Evolutionary conservation across 1,140 invertebrate species (phyloP), one percentile per base, ranked within the genome.

Genomic region (Aphelinus certus): DNA sequence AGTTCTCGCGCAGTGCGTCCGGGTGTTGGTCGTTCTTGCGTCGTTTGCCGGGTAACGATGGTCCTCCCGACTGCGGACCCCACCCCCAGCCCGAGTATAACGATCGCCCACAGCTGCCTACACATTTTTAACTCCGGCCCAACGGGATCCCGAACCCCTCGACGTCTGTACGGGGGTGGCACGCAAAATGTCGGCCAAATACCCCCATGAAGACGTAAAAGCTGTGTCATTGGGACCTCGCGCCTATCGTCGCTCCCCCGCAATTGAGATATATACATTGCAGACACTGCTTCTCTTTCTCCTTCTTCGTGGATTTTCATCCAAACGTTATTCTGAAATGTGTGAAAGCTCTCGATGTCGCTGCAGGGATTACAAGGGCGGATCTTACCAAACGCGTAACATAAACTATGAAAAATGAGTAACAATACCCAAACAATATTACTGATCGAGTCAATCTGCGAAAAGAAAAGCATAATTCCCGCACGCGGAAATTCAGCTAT

Each of bases 151-250:
- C 49, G 49, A 71, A 56, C 26, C 26, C 47, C 47, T 56, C 49
- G 65, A 46, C 48, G 45, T 48, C 45, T 10, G 57, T 7, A 47
- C 26, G 6, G 10, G 55, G 74, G 55, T 26, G 51, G 45, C 7
- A 56, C 45, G 57, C 56, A 72, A 71, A 72, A 72, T 76, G 70
- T 78, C 69, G 58, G 60, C 66, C 67, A 53, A 74, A 47, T 69
- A 7, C 57, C 26, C 26, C 26, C 67, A 69, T 69, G 56, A 49
- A 60, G 49, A 56, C 56, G 45, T 57, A 57, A 72, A 64, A 64
- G 61, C 71, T 63, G 64, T 64, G 63, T 64, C 71, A 56, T 72
- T 72, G 55, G 63, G 63, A 72, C 61, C 56, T 42, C 46, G 2
- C n/a, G 60, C 3, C 3, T 7, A 6, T 51, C 7, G 45, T 43